phyloP scores from a whole-genome alignment of 2,888 invertebrate species.

The Drosophila robusta region DNA sequence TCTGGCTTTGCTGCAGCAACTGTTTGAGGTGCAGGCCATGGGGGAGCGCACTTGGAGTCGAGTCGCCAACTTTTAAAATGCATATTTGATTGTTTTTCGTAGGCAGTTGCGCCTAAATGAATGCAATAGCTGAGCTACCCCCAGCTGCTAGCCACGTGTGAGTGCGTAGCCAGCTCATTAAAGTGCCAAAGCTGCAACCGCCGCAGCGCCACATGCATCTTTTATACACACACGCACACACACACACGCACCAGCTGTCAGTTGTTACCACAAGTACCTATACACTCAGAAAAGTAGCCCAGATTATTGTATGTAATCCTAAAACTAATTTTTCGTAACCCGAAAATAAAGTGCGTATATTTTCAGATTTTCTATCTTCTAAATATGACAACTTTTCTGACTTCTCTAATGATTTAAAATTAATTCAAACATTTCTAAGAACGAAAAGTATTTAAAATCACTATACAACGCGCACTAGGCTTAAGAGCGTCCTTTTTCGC shows the following conservation, averaged over 20 bases:
- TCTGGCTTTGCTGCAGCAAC: constrained; percentile 36
- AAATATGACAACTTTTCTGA: too few species aligned
- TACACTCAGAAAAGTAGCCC: not conserved
- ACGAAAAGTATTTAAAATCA: too few species aligned
- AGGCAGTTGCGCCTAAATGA: constrained; percentile 46
- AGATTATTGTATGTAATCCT: too few species aligned
- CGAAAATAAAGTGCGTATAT: too few species aligned
- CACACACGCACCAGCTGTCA: constrained; percentile 22
- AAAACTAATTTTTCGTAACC: too few species aligned
- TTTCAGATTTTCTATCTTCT: too few species aligned
- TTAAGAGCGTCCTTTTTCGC: too few species aligned
- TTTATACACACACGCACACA: constrained; percentile 30
- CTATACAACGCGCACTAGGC: too few species aligned
- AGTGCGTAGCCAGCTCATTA: constrained; percentile 57
- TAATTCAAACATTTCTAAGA: too few species aligned
- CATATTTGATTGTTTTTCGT: constrained; percentile 74
- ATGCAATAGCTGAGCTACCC: constrained; percentile 50
- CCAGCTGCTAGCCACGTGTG: constrained; percentile 1
- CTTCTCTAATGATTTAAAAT: too few species aligned
- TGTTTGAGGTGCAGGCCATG: constrained; percentile 76
- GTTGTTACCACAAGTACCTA: constrained; percentile 25
- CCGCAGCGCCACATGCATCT: constrained; percentile 47
- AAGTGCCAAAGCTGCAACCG: constrained; percentile 45
- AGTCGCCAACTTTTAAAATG: constrained; percentile 74
- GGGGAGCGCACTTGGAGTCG: constrained; percentile 58